A percentile compares a stretch with the other conserved stretches of the same genome.
phyloP scores from a whole-genome alignment of 2,113 vertebrate genomes.

The Dissostichus mawsoni region DNA sequence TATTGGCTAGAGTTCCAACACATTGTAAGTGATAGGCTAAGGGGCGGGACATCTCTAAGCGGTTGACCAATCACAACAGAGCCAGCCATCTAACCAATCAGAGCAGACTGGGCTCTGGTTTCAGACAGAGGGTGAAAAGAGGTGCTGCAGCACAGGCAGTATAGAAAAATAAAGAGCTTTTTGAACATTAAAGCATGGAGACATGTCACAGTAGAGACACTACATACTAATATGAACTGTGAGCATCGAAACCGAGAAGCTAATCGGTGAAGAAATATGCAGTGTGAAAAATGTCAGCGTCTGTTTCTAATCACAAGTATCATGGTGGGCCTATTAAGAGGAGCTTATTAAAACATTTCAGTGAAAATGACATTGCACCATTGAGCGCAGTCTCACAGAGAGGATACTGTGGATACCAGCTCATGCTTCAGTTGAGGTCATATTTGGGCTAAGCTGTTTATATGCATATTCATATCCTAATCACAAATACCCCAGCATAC shows the following conservation, averaged over 20 bases:
- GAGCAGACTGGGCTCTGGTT: too few relatives aligned
- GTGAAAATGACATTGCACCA: slow-evolving; percentile 31
- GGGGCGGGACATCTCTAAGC: too few relatives aligned
- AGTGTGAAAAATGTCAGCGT: slow-evolving; percentile 18
- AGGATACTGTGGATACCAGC: slow-evolving; percentile 13
- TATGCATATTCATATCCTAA: slow-evolving; percentile 72
- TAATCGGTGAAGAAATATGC: slow-evolving; percentile 26
- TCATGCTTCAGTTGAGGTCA: slow-evolving; percentile 57
- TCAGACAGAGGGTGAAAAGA: too few relatives aligned
- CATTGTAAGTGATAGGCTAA: too few relatives aligned
- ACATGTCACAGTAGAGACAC: too few relatives aligned
- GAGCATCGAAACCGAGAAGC: neutral
- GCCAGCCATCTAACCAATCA: too few relatives aligned
- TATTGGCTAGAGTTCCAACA: too few relatives aligned
- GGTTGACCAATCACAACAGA: too few relatives aligned
- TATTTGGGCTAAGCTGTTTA: slow-evolving; percentile 64
- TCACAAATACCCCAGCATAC: slow-evolving; percentile 61
- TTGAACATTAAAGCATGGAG: too few relatives aligned
- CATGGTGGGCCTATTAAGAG: slow-evolving; percentile 37
- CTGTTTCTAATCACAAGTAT: slow-evolving; percentile 35
- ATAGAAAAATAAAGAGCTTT: too few relatives aligned
- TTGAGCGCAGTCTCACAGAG: slow-evolving; percentile 28
- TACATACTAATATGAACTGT: neutral
- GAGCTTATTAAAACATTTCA: slow-evolving; percentile 38
- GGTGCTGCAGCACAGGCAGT: too few relatives aligned